Percentiles rank a stretch among this genome's conserved stretches.
Evolutionary conservation across 2,797 vertebrate species (phyloP).

Genomic region (Erpetoichthys calabaricus): DNA sequence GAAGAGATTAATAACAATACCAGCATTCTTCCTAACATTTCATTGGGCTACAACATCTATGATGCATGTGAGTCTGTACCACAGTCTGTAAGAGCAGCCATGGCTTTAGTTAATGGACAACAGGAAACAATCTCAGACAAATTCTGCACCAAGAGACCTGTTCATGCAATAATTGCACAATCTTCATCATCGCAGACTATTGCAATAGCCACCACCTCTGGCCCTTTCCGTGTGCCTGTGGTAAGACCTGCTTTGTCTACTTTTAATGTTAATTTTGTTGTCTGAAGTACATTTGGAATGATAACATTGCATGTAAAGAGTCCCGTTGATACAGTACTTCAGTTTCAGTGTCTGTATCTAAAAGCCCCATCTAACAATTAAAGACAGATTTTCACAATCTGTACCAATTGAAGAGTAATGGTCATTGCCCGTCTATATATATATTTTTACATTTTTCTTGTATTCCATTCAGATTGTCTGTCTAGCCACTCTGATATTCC

Average conservation of each 20-base stretch:
- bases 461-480: too few species aligned
- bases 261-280: too few species aligned
- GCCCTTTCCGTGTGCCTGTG: conserved; percentile 30
- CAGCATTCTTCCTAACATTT: conserved; percentile 29
- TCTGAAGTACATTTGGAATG: too few species aligned
- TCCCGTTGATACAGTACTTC: too few species aligned
- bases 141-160: conserved; percentile 15
- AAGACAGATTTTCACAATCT: too few species aligned
- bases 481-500: too few species aligned
- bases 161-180: conserved; percentile 31
- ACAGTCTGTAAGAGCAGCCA: conserved; percentile 24
- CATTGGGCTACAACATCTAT: conserved; percentile 35
- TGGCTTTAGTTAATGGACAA: conserved; percentile 27
- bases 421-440: too few species aligned
- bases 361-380: too few species aligned
- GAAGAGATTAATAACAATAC: conserved; percentile 35
- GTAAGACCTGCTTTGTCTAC: conserved; percentile 17
- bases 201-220: conserved; percentile 27
- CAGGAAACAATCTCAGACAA: conserved; percentile 5
- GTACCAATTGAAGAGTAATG: too few species aligned
- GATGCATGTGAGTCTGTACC: conserved; percentile 32
- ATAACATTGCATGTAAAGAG: too few species aligned
- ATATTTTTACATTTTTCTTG: too few species aligned
- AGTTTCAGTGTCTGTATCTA: too few species aligned
- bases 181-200: conserved; percentile 33